These are phyloP conservation scores for Ormyrus pomaceus DNA, from an alignment of 2,888 invertebrate genomes.

Conservation along the genomic window DNA sequence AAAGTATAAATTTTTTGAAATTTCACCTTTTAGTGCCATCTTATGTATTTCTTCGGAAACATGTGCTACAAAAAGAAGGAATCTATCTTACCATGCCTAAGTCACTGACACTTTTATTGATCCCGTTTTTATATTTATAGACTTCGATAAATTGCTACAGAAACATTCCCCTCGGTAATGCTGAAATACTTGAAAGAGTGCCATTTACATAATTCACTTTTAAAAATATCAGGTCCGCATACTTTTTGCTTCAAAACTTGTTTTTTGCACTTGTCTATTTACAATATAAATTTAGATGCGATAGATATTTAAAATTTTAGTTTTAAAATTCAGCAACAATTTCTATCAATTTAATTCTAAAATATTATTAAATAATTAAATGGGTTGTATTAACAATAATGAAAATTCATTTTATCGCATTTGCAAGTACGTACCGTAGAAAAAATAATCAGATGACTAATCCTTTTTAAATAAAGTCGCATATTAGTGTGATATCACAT, in stretches of 20 bases:
- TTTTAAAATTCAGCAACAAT: no score
- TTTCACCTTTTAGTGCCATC: conserved; percentile 19
- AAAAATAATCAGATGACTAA: no score
- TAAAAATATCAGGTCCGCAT: conserved; percentile 44
- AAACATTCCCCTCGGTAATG: conserved; percentile 39
- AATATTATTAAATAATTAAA: no score
- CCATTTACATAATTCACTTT: conserved; percentile 52
- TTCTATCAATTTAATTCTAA: no score
- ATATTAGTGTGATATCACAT: no score
- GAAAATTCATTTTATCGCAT: no score
- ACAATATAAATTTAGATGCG: not conserved
- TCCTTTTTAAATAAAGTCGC: no score
- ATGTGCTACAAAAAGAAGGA: conserved; percentile 2
- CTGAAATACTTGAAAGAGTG: conserved; percentile 52
- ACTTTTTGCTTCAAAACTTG: conserved; percentile 29
- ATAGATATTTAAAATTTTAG: not conserved
- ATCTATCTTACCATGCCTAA: conserved; percentile 40
- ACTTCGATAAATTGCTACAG: conserved; percentile 45
- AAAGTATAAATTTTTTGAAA: no score
- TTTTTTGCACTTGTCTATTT: conserved; percentile 11
- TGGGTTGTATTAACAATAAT: no score
- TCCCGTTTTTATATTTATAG: conserved; percentile 51
- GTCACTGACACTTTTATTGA: conserved; percentile 30
- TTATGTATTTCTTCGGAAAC: not conserved
- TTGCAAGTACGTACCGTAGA: no score